phyloP scores from a whole-genome alignment of 2,113 vertebrate genomes.

The Deroptyus accipitrinus region DNA sequence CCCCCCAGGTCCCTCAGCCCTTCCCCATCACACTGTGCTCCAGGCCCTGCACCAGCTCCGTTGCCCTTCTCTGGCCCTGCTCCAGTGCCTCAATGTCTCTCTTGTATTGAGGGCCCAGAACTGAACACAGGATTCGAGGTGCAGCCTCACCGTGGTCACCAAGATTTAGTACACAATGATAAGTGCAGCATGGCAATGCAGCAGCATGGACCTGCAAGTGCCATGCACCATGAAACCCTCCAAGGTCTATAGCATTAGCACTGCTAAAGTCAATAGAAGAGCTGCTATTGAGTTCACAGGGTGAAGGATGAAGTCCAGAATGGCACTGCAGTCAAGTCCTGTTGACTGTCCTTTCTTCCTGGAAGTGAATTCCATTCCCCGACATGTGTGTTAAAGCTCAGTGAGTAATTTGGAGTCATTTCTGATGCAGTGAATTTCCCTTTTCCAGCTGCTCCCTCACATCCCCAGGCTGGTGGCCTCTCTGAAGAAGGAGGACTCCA shows the following conservation, averaged over 20 bases:
- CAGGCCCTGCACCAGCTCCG: background rate
- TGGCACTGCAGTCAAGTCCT: background rate
- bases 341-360: background rate
- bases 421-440: background rate
- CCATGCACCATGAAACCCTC: background rate
- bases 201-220: background rate
- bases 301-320: background rate
- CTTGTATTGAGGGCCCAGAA: background rate
- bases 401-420: background rate
- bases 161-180: background rate
- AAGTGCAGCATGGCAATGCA: background rate
- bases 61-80: rapidly evolving
- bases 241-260: background rate
- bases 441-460: slow-evolving; percentile 78
- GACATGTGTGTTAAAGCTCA: background rate
- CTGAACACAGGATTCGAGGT: background rate
- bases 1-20: no score
- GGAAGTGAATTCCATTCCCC: background rate
- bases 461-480: slow-evolving; percentile 77
- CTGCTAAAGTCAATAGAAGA: background rate
- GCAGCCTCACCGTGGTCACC: background rate
- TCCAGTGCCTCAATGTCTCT: background rate
- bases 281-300: background rate
- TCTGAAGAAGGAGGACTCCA: slow-evolving; percentile 79
- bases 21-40: background rate